Base-by-base conservation (phyloP, 64 coral and sea anemone species). In the Exaiptasia diaphana region DNA sequence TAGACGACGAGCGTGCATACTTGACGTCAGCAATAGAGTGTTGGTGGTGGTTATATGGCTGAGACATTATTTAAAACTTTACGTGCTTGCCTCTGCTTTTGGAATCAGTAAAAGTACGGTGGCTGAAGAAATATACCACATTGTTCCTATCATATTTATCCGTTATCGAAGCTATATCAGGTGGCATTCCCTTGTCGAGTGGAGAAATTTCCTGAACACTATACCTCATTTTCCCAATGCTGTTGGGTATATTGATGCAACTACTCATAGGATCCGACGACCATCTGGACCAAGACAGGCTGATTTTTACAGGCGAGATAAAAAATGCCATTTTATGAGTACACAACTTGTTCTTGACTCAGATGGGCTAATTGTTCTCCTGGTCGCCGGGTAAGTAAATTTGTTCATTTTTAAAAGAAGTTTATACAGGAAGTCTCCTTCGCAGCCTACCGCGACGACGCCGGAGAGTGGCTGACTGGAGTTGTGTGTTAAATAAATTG, bases 41-140 rank as follows among this genome's bases (percentile, higher is more conserved):
- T 32, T 81, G 14, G 20, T 70, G 10, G 67, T 38, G 14, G 21
- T 72, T 11, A 53, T 76, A 53, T 76, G 45, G 46, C 26, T 76
- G 10, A 0, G 73, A 52, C 73, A 76, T 14, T 76, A 76, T 20
- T 56, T 83, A 9, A 83, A 71, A 44, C 41, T 83, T 12, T 33
- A 71, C 26, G 80, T 83, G 13, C 65, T 83, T 39, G 64, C 64
- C 20, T 37, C 48, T 24, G 50, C 69, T 44, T 82, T 82, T 33
- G 25, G 20, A 13, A 82, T 82, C 49, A 64, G 54, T 39, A 69
- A 82, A 55, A 82, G 79, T 18, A 82, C 64, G 4, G 64, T 70
- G 23, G 80, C 28, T 46, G 65, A 83, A 50, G 80, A 83, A 64
- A n/a, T n/a, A n/a, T n/a, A n/a, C n/a, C n/a, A n/a, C n/a, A n/a